A percentile compares a stretch with the other conserved stretches of the same genome.
Evolutionary conservation across 2,113 vertebrate genomes (phyloP).

Genomic region (Nycticorax nycticorax): DNA sequence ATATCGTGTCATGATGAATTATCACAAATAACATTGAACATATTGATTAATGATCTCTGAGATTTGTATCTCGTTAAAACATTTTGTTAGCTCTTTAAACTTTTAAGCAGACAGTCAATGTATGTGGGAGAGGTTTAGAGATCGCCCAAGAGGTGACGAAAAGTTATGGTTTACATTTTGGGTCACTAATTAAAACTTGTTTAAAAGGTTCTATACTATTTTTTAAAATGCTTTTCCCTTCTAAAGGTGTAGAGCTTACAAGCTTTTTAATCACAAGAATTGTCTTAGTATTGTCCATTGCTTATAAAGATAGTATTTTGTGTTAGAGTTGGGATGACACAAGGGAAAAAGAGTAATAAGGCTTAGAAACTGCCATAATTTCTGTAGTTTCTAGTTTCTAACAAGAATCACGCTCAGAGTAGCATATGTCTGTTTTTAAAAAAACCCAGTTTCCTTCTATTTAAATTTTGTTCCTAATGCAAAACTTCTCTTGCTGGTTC

Average conservation of each 20-base stretch:
- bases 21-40: conserved; percentile 92
- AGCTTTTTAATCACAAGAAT: not conserved
- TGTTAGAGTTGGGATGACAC: not conserved
- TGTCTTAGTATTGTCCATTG: not conserved
- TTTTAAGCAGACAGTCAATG: conserved; percentile 76
- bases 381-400: not conserved
- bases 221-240: not conserved
- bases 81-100: conserved; percentile 87
- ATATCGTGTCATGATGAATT: conserved; percentile 96
- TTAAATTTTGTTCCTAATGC: not conserved
- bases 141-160: conserved; percentile 41
- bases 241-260: not conserved
- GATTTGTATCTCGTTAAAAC: conserved; percentile 87
- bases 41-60: conserved; percentile 93
- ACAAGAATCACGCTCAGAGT: not conserved
- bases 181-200: conserved; percentile 58
- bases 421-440: not conserved
- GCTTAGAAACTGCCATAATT: not conserved
- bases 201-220: not conserved
- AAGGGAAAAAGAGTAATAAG: not conserved
- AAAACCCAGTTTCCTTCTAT: not conserved
- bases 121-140: conserved; percentile 44
- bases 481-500: not conserved
- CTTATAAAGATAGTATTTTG: not conserved
- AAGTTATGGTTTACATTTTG: conserved; percentile 9